Conservation (phyloP, 2,797 vertebrate species). For the Heterohyrax brucei region DNA sequence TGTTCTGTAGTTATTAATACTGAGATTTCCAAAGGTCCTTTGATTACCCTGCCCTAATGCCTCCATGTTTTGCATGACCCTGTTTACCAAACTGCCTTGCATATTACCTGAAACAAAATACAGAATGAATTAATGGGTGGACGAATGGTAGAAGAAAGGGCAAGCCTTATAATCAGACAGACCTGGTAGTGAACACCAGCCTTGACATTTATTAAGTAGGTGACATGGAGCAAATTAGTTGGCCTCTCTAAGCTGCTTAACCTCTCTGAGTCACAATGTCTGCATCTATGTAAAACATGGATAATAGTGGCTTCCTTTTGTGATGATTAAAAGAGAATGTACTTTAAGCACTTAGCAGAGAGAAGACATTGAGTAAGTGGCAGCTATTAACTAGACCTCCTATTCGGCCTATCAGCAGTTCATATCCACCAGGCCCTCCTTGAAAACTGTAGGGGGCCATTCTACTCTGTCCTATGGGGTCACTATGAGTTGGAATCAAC, state of each 20-base stretch:
- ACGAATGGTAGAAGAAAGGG: neutral
- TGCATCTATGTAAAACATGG: slow-evolving; percentile 50
- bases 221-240: slow-evolving; percentile 55
- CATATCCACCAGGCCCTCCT: no score
- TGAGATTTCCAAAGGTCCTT: neutral
- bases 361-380: neutral
- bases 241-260: neutral
- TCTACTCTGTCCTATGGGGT: no score
- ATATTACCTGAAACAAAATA: slow-evolving; percentile 67
- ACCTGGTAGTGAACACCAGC: neutral
- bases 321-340: slow-evolving; percentile 57
- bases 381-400: slow-evolving; percentile 37
- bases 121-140: slow-evolving; percentile 14
- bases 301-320: slow-evolving; percentile 44
- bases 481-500: no score
- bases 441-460: no score
- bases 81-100: slow-evolving; percentile 55
- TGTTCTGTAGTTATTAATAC: neutral
- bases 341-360: neutral
- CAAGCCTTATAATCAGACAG: slow-evolving; percentile 16
- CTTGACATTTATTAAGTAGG: slow-evolving; percentile 26
- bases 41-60: neutral
- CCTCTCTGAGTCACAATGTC: slow-evolving; percentile 45
- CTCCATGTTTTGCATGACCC: slow-evolving; percentile 34
- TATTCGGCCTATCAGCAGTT: neutral